Base-by-base conservation (phyloP, 2,113 vertebrate genomes). In the Camelus bactrianus region DNA sequence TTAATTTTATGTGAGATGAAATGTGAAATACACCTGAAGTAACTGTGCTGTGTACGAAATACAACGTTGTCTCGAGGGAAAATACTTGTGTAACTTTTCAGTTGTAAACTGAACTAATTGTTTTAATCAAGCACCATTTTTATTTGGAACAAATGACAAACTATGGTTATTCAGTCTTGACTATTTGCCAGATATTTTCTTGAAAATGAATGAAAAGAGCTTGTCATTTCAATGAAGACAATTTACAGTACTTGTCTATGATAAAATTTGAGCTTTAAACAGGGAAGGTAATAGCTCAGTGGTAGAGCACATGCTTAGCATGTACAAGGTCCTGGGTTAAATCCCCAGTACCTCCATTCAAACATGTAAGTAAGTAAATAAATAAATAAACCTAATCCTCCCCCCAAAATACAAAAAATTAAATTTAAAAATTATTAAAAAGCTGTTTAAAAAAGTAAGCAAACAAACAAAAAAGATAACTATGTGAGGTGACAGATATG, bases 241-340 rank as follows among this genome's bases (percentile, higher is more conserved):
- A 84, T 22, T 84, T 65, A 80, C 2, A 54, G 11, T 64, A 60
- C 48, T 91, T 76, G 64, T 30, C 77, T 89, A 54, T 73, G 50
- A 94, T 79, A 94, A 94, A 83, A 89, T 94, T 72, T 35, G 50
- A 92, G 72, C 64, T 84, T 89, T 92, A 22, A 48, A 42, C 38
- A 42, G 38, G 38, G 38, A 42, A 42, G 38, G 38, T 42, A 42
- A 42, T 42, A 42, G 38, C 38, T 42, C 38, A 42, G 38, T 42
- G 38, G 38, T 42, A 42, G 38, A 42, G 38, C 38, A 42, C 38
- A 42, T 42, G 38, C 38, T 42, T 42, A 42, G 38, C 38, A 42
- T 42, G 38, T 42, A 42, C 38, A 42, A 42, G 38, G 38, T 42
- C 38, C 38, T 5, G 38, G 38, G 38, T 42, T 42, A 4, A 42